Evolutionary conservation across 1,140 invertebrate genomes (phyloP).

Genomic region (Drosophila ercepeae): DNA sequence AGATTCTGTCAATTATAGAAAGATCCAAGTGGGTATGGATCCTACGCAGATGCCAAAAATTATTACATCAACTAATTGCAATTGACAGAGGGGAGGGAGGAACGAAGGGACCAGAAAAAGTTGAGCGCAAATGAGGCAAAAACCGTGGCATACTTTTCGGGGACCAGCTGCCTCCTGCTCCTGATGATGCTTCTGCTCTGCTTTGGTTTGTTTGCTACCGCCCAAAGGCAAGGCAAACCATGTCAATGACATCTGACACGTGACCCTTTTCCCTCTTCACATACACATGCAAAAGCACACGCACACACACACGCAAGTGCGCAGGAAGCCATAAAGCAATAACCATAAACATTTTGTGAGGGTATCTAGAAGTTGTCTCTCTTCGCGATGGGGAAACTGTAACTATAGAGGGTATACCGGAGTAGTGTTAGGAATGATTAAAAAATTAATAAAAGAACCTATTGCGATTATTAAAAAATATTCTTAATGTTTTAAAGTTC

Average conservation of each 20-base stretch:
- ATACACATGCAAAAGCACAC: constrained; percentile 21
- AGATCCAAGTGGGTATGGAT: background rate
- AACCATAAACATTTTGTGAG: constrained; percentile 76
- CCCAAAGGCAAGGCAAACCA: constrained; percentile 77
- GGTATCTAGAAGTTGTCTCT: constrained; percentile 44
- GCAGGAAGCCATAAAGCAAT: constrained; percentile 62
- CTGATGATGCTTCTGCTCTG: constrained; percentile 35
- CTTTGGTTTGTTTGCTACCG: constrained; percentile 62
- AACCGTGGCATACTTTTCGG: constrained; percentile 70
- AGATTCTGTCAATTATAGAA: constrained; percentile 38
- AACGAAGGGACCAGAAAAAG: constrained; percentile 13
- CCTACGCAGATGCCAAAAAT: constrained; percentile 44
- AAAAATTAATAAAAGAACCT: background rate
- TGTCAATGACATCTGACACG: constrained; percentile 82
- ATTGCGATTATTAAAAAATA: too few relatives aligned
- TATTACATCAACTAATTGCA: constrained; percentile 63
- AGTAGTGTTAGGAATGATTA: background rate
- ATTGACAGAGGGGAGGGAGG: constrained; percentile 19
- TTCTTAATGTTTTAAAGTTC: too few relatives aligned
- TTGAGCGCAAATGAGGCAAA: constrained; percentile 69
- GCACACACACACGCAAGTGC: constrained; percentile 6
- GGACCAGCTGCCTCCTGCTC: constrained; percentile 14
- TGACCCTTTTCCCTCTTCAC: constrained; percentile 71
- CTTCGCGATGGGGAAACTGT: constrained; percentile 4
- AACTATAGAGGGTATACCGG: background rate